Evolutionary conservation across 2,888 invertebrate species (phyloP).

Genomic region (Leptopilina syphax): DNA sequence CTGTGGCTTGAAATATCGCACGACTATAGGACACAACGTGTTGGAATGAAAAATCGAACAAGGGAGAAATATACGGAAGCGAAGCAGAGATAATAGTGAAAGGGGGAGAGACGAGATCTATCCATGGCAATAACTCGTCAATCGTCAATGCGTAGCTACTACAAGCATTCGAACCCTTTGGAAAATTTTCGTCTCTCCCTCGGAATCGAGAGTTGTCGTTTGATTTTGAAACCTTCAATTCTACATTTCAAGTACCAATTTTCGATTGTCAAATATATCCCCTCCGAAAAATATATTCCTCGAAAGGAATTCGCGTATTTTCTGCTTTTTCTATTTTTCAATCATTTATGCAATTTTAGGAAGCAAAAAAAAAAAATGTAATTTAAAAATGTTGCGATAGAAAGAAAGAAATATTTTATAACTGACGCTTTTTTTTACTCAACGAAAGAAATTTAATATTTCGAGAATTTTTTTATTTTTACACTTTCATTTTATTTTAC

Average conservation of each 20-base stretch:
- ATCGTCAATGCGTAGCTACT: conserved; percentile 25
- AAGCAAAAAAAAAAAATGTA: no score
- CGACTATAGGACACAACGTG: conserved; percentile 34
- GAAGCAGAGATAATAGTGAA: conserved; percentile 36
- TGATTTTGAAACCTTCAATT: conserved; percentile 9
- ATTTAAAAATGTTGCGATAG: no score
- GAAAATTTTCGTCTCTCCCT: conserved; percentile 10
- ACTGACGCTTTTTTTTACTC: no score
- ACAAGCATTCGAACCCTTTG: conserved; percentile 20
- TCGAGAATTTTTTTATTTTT: no score
- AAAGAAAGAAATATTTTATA: no score
- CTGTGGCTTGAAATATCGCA: conserved; percentile 40
- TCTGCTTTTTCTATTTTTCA: no score
- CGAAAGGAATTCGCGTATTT: no score
- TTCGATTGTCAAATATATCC: background rate
- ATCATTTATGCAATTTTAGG: no score
- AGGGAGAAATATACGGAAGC: conserved; percentile 32
- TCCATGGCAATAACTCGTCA: conserved; percentile 33
- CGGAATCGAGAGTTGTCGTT: background rate
- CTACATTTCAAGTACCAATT: background rate
- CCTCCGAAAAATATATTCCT: no score
- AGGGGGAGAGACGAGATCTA: conserved; percentile 33
- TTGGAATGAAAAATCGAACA: conserved; percentile 42
- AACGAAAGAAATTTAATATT: no score
- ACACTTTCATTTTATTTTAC: no score